Conservation (phyloP, 2,113 vertebrate species). For the Podocnemis expansa region DNA sequence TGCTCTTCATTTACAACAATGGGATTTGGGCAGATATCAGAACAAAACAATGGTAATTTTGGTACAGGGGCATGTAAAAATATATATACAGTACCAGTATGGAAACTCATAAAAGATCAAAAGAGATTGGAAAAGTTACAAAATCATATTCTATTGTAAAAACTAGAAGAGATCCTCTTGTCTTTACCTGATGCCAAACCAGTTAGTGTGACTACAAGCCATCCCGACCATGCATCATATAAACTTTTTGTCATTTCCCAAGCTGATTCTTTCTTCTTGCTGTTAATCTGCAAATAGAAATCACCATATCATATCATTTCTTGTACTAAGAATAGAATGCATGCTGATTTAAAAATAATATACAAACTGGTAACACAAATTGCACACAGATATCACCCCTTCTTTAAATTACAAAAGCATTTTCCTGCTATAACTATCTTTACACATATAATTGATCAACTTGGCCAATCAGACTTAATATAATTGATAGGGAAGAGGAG, state of each 20-base stretch:
- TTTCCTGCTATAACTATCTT: not conserved
- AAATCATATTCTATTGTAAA: not conserved
- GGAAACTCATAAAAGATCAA: not conserved
- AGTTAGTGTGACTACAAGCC: slow-evolving; percentile 96
- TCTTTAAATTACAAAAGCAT: not conserved
- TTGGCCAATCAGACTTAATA: not conserved
- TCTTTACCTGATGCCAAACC: slow-evolving; percentile 94
- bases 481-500: not conserved
- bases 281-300: slow-evolving; percentile 90
- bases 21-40: not conserved
- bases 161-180: not conserved
- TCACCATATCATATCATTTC: not conserved
- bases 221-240: slow-evolving; percentile 98
- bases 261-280: slow-evolving; percentile 97
- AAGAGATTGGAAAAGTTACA: not conserved
- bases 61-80: not conserved
- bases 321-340: not conserved
- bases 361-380: not conserved
- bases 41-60: not conserved
- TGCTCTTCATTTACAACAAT: not conserved
- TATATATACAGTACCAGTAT: not conserved
- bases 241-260: slow-evolving; percentile 98
- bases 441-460: not conserved
- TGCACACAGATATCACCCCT: not conserved
- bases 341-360: not conserved